Percentiles rank a stretch among this genome's conserved stretches.
Evolutionary conservation across 2,888 invertebrate genomes (phyloP).

Genomic region (Bedellia somnulentella): DNA sequence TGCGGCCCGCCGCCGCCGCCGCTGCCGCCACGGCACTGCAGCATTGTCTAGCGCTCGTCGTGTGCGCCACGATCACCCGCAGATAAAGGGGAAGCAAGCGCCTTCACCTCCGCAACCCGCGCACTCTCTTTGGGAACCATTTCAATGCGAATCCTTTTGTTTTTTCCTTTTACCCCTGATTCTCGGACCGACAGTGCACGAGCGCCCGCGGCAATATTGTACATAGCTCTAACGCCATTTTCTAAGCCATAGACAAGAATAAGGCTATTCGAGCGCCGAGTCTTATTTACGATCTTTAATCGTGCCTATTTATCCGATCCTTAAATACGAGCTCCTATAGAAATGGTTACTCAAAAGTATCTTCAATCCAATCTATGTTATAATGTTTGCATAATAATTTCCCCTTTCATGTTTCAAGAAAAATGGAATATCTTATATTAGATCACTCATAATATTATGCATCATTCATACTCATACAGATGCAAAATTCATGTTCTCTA

Average conservation of each 20-base stretch:
- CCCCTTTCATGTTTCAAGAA: conserved; percentile 4
- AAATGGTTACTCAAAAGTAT: conserved; percentile 6
- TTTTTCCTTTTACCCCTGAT: conserved; percentile 24
- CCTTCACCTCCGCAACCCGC: conserved; percentile 11
- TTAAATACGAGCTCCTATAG: conserved; percentile 4
- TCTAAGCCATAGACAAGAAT: conserved; percentile 32
- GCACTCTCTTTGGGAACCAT: conserved; percentile 42
- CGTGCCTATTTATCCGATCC: conserved; percentile 25
- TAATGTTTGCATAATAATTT: neutral
- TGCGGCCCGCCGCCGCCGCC: conserved; percentile 21
- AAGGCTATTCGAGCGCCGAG: conserved; percentile 24
- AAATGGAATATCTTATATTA: neutral
- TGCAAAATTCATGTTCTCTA: too few relatives aligned
- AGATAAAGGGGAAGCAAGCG: conserved; percentile 46
- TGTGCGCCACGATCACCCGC: conserved; percentile 28
- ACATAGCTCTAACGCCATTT: conserved; percentile 40
- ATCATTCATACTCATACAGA: neutral
- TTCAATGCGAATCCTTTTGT: conserved; percentile 45
- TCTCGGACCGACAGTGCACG: conserved; percentile 22
- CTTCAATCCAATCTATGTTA: conserved; percentile 5
- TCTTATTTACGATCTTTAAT: conserved; percentile 40
- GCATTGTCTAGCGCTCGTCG: conserved; percentile 45
- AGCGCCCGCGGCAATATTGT: conserved; percentile 38
- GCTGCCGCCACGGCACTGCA: conserved; percentile 16
- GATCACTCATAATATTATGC: neutral